These are phyloP conservation scores for Tenualosa thibaudeaui DNA, from an alignment of 2,797 vertebrate species.

Conservation along the genomic window DNA sequence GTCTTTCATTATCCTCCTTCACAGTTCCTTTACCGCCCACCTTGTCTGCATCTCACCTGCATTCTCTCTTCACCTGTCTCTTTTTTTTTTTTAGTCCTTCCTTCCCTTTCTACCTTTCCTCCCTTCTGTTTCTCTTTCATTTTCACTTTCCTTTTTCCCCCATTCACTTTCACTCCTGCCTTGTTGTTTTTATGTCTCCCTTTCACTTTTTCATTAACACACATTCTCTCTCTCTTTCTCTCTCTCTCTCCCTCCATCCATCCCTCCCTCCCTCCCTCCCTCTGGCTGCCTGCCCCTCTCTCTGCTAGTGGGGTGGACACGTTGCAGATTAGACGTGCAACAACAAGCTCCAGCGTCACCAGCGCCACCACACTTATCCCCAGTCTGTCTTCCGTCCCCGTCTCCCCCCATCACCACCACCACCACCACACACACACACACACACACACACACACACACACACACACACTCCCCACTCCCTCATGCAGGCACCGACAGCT, in stretches of 20 bases:
- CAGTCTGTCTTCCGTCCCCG: not conserved
- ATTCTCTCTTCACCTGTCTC: not conserved
- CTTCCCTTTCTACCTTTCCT: not conserved
- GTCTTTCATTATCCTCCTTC: not conserved
- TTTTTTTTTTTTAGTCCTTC: not conserved
- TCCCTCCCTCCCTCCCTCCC: conserved; percentile 24
- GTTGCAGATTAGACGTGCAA: conserved; percentile 51
- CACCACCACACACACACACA: not conserved
- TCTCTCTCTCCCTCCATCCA: not conserved
- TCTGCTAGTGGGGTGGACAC: conserved; percentile 35
- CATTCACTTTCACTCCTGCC: conserved; percentile 36
- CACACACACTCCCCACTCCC: not conserved
- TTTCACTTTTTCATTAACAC: not conserved
- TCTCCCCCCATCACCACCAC: too few relatives aligned
- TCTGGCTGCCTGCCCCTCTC: conserved; percentile 30
- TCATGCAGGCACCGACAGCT: not conserved
- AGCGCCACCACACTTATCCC: not conserved
- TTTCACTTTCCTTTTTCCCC: conserved; percentile 45
- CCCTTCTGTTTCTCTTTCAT: not conserved
- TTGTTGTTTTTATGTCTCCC: conserved; percentile 44
- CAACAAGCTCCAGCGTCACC: conserved; percentile 39
- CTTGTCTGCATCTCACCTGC: not conserved
- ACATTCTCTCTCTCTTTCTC: conserved; percentile 6
- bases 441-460: not conserved
- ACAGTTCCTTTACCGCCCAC: not conserved